A percentile compares a stretch with the other conserved stretches of the same genome.
phyloP scores from a whole-genome alignment of 2,113 vertebrate genomes.

The Polypterus senegalus region DNA sequence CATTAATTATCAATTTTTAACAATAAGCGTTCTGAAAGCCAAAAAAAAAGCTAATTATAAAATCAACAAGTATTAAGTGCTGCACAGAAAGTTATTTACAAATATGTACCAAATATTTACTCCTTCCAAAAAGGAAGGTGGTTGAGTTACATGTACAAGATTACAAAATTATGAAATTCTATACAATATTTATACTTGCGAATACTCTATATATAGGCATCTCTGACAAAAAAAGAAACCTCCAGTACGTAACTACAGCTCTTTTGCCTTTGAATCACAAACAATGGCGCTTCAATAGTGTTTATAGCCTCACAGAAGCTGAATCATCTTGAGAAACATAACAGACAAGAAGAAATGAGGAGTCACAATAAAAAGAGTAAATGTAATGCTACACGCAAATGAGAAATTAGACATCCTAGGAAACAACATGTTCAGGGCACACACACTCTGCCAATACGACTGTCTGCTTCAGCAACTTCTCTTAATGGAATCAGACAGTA shows the following conservation, averaged over 20 bases:
- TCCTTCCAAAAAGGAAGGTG: conserved; percentile 85
- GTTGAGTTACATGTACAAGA: conserved; percentile 72
- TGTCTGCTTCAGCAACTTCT: no score
- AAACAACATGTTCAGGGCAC: no score
- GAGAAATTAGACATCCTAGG: no score
- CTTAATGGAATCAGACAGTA: no score
- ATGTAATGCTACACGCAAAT: no score
- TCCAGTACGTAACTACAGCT: background rate
- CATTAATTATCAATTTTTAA: conserved; percentile 69
- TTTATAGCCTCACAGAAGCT: no score
- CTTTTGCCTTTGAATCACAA: background rate
- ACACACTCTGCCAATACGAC: no score
- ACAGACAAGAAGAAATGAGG: no score
- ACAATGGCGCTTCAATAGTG: no score
- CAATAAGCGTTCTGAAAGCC: conserved; percentile 64
- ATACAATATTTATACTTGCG: conserved; percentile 62
- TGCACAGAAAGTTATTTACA: conserved; percentile 85
- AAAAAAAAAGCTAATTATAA: conserved; percentile 66
- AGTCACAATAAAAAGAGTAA: no score
- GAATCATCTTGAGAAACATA: no score
- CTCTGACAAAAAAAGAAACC: conserved; percentile 14
- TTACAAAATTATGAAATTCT: conserved; percentile 54
- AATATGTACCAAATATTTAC: conserved; percentile 74
- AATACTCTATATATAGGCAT: conserved; percentile 38
- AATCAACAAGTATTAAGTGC: conserved; percentile 79